phyloP scores from a whole-genome alignment of 92 coral and sea anemone genomes.

The Pocillopora meandrina region DNA sequence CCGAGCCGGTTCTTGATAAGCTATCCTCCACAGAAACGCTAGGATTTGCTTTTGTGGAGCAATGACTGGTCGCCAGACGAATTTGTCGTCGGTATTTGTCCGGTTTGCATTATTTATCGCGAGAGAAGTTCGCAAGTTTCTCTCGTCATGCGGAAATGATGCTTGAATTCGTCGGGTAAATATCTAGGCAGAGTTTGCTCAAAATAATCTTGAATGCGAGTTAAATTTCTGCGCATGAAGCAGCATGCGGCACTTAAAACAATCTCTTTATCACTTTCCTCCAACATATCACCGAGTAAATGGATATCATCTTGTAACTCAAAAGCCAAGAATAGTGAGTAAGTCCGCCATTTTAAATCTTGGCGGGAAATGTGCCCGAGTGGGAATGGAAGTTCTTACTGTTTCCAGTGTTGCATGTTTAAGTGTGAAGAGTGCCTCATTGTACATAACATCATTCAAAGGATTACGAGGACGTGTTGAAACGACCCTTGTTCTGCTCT shows the following conservation, averaged over 20 bases:
- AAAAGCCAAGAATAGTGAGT: neutral
- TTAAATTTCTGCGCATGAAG: slow-evolving; percentile 18
- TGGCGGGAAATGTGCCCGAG: neutral
- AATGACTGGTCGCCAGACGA: slow-evolving; percentile 24
- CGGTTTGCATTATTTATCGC: slow-evolving; percentile 8
- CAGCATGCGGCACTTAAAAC: neutral
- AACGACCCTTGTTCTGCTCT: neutral
- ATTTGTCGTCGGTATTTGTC: slow-evolving; percentile 17
- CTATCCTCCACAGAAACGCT: slow-evolving; percentile 34
- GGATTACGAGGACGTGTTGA: neutral
- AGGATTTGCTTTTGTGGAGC: slow-evolving; percentile 34
- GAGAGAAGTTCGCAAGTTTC: slow-evolving; percentile 13
- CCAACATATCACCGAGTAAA: neutral
- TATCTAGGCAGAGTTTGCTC: neutral
- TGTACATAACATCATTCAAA: neutral
- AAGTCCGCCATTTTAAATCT: neutral
- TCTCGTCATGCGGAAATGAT: slow-evolving; percentile 18
- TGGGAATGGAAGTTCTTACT: slow-evolving; percentile 1
- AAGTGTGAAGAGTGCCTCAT: neutral
- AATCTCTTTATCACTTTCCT: slow-evolving; percentile 2
- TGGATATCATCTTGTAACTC: neutral
- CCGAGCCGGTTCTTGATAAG: slow-evolving; percentile 28
- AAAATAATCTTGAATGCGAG: slow-evolving; percentile 6
- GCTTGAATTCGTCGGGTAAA: slow-evolving; percentile 24
- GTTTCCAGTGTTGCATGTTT: neutral